Base-by-base conservation (phyloP, 2,888 invertebrate species). In the Archips crataeganus region DNA sequence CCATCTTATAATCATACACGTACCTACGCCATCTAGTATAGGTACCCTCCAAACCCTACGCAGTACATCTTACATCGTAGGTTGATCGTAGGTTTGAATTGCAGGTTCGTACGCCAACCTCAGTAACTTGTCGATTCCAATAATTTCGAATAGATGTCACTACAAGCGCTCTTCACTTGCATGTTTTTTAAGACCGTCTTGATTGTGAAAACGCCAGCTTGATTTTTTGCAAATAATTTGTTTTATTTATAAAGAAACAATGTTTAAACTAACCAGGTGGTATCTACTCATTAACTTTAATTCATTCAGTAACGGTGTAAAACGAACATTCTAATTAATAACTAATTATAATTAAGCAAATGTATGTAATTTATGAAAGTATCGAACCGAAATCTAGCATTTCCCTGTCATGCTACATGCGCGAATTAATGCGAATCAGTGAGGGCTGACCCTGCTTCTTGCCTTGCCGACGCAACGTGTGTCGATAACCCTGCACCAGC, bases 401-500 rank as follows among this genome's bases (percentile, higher is more conserved):
- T 81, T 84, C 86, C 87, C 87, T 85, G 90, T 87, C 88, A 88
- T 86, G 79, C 77, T 81, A 77, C 76, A 75, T 81, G 81, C 71
- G 60, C 62, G 62, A 65, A 62, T 10, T 3, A 45, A 10, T 42
- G 42, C 4, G 36, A 36, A 36, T 64, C 54, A 62, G 73, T 77
- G 80, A 79, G 76, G 75, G 72, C 75, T 80, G 90, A 90, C 91
- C 92, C 91, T 89, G 88, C 87, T 81, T 83, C 80, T 83, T 82
- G 82, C 70, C 6, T 39, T 39, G 39, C 39, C 39, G 39, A 39
- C 39, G 39, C 81, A 80, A 81, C 80, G 82, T 90, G 91, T 93
- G 94, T 94, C 94, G 94, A 94, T 94, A 94, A 94, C 94, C 93
- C 93, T 91, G 90, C 88, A 85, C 84, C 84, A 85, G 85, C 84